phyloP scores from a whole-genome alignment of 2,113 vertebrate species.

The Heliornis fulica region DNA sequence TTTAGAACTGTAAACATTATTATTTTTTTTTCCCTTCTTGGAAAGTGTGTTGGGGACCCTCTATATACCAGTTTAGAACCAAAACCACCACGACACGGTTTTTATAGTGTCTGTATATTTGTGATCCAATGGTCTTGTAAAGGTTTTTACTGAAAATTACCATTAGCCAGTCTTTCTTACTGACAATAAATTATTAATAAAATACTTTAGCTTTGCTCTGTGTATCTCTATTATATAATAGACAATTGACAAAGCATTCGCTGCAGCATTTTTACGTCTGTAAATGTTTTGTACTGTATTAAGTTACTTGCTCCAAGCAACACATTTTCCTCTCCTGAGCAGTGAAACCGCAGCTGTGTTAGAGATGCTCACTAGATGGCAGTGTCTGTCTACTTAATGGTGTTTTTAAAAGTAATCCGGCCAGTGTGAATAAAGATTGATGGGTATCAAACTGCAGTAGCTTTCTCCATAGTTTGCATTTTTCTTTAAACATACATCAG shows the following conservation, averaged over 20 bases:
- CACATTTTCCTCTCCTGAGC: background rate
- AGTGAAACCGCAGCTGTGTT: background rate
- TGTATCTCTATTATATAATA: slow-evolving; percentile 57
- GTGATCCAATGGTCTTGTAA: slow-evolving; percentile 96
- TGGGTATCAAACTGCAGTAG: slow-evolving; percentile 32
- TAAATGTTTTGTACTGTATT: background rate
- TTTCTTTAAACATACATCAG: background rate
- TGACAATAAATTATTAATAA: slow-evolving; percentile 99
- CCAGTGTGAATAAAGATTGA: slow-evolving; percentile 51
- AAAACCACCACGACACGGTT: slow-evolving; percentile 90
- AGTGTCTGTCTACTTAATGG: slow-evolving; percentile 4
- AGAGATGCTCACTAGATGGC: slow-evolving; percentile 64
- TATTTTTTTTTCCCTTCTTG: slow-evolving; percentile 83
- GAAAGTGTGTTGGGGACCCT: slow-evolving; percentile 88
- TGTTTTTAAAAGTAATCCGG: background rate
- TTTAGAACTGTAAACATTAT: slow-evolving; percentile 84
- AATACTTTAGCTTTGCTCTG: slow-evolving; percentile 76
- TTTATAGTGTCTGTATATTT: slow-evolving; percentile 95
- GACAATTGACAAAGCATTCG: slow-evolving; percentile 28
- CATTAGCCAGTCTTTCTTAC: slow-evolving; percentile 99
- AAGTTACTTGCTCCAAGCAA: background rate
- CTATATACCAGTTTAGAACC: slow-evolving; percentile 87
- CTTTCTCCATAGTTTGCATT: slow-evolving; percentile 18
- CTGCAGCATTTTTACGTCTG: slow-evolving; percentile 14
- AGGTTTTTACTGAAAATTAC: slow-evolving; percentile 99